Percentiles rank a stretch among this genome's conserved stretches.
Evolutionary conservation across 1,140 invertebrate species (phyloP).

Genomic region (Dendrolimus kikuchii): DNA sequence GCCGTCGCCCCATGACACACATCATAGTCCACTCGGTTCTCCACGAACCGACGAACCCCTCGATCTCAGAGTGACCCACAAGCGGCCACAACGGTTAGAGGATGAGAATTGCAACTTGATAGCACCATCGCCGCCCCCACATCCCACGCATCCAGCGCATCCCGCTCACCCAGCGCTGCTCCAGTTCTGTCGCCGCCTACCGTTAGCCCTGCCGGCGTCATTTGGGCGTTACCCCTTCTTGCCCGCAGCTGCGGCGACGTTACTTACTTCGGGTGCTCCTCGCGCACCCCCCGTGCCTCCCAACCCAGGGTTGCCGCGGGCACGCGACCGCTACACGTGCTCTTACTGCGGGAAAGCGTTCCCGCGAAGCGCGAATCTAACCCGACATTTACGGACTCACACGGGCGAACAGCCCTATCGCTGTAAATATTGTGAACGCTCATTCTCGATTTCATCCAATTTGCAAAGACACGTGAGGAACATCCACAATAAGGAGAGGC

Average conservation of each 20-base stretch:
- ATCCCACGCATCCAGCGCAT: constrained; percentile 62
- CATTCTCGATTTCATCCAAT: constrained; percentile 99
- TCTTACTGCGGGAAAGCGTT: constrained; percentile 99
- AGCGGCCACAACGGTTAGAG: constrained; percentile 77
- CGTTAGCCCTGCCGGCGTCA: constrained; percentile 63
- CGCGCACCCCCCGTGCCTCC: constrained; percentile 62
- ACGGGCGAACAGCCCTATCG: constrained; percentile 99
- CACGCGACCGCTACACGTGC: constrained; percentile 95
- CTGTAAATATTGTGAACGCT: constrained; percentile 98
- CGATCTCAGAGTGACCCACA: constrained; percentile 87
- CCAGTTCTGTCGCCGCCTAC: constrained; percentile 55
- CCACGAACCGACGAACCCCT: constrained; percentile 81
- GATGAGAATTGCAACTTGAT: constrained; percentile 86
- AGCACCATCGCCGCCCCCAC: constrained; percentile 70
- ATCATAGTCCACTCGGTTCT: constrained; percentile 54
- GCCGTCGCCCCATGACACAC: constrained; percentile 39
- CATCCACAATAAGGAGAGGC: constrained; percentile 98
- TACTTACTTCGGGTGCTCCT: constrained; percentile 54
- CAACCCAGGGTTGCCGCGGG: constrained; percentile 74
- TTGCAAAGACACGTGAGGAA: constrained; percentile 99
- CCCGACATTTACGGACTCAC: constrained; percentile 96
- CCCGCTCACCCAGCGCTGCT: constrained; percentile 60
- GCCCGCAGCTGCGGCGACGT: constrained; percentile 57
- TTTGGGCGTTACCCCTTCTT: constrained; percentile 66
- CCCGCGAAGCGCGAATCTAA: constrained; percentile 98